Conservation (phyloP, 1,140 invertebrate species). For the Drosophila santomea region DNA sequence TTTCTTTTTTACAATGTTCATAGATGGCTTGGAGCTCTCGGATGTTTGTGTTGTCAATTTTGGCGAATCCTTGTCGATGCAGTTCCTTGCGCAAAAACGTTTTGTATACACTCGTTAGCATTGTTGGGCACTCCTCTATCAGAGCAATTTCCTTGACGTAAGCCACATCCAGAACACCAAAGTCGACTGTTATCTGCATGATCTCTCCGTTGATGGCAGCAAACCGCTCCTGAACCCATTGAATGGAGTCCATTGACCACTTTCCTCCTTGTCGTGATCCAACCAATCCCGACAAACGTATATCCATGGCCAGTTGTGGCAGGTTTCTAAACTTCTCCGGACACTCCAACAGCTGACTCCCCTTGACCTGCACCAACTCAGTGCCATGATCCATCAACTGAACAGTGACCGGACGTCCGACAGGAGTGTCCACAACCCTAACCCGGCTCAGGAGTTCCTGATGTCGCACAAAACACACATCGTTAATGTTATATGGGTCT, state of each 20-base stretch:
- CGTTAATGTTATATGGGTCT: not conserved
- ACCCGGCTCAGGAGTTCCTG: constrained; percentile 30
- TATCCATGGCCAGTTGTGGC: constrained; percentile 46
- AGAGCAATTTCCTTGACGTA: constrained; percentile 42
- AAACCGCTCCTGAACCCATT: constrained; percentile 25
- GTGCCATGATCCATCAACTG: constrained; percentile 56
- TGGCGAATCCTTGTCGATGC: constrained; percentile 9
- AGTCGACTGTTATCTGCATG: constrained; percentile 41
- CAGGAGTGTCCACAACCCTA: constrained; percentile 29
- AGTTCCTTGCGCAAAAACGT: constrained; percentile 33
- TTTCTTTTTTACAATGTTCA: not conserved
- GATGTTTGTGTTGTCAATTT: not conserved
- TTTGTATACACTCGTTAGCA: constrained; percentile 36
- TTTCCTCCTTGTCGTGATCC: not conserved
- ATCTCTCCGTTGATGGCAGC: constrained; percentile 3
- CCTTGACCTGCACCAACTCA: constrained; percentile 20
- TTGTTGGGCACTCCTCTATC: constrained; percentile 41
- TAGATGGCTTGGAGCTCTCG: not conserved
- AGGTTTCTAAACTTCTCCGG: constrained; percentile 3
- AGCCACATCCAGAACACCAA: constrained; percentile 26
- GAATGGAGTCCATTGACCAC: constrained; percentile 11
- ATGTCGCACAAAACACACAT: constrained; percentile 43
- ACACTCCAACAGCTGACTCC: constrained; percentile 37
- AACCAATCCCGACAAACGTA: constrained; percentile 26
- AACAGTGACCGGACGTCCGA: constrained; percentile 16